These are phyloP conservation scores for Burhinus oedicnemus DNA, from an alignment of 2,113 vertebrate species.

Conservation along the genomic window DNA sequence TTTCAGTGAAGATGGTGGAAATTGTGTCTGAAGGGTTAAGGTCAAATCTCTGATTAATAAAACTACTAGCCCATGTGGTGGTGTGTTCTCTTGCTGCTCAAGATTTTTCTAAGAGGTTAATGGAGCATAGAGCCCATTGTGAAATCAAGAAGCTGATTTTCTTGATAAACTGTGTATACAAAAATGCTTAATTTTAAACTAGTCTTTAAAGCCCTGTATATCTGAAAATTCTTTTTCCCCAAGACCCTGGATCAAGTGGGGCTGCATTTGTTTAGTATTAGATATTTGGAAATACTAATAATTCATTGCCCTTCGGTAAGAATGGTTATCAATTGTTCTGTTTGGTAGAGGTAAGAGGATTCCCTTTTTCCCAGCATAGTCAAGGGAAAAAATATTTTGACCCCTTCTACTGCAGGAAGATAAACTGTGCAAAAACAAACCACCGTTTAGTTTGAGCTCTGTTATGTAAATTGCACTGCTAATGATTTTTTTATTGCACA, in stretches of 20 bases:
- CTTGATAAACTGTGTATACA: accelerated
- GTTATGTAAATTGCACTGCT: not conserved
- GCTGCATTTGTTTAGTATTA: not conserved
- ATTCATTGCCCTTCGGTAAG: not conserved
- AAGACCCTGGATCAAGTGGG: not conserved
- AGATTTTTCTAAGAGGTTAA: not conserved
- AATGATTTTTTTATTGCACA: not conserved
- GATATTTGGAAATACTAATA: not conserved
- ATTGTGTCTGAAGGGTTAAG: not conserved
- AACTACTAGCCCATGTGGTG: not conserved
- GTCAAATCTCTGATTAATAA: not conserved
- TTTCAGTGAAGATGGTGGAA: not conserved
- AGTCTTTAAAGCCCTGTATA: not conserved
- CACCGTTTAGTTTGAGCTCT: not conserved
- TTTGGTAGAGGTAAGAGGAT: not conserved
- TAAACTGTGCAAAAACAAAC: not conserved
- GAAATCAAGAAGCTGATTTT: not conserved
- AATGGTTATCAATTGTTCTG: not conserved
- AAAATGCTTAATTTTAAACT: not conserved
- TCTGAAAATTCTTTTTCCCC: not conserved
- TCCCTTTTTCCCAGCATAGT: not conserved
- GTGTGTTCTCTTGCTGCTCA: not conserved
- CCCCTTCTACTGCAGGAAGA: not conserved
- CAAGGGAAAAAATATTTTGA: not conserved
- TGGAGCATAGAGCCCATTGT: not conserved